These are phyloP conservation scores for Agonum fuliginosum DNA, from an alignment of 2,888 invertebrate species.

Conservation along the genomic window DNA sequence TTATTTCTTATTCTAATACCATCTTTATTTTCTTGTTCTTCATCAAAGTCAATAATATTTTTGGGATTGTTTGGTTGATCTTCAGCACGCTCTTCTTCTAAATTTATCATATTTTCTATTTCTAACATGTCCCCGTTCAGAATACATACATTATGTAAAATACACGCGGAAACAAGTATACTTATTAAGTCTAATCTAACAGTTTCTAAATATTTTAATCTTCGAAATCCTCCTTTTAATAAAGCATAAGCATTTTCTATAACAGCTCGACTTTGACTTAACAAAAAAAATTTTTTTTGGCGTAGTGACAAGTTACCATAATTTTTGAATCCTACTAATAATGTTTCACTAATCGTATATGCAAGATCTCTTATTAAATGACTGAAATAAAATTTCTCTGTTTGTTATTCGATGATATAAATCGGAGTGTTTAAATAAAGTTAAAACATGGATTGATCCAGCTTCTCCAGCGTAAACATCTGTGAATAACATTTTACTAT, in stretches of 20 bases:
- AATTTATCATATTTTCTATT: constrained; percentile 23
- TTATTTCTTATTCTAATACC: not conserved
- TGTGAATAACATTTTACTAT: constrained; percentile 61
- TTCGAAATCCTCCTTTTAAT: constrained; percentile 63
- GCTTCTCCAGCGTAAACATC: constrained; percentile 63
- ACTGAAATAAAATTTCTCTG: constrained; percentile 12
- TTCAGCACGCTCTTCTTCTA: constrained; percentile 17
- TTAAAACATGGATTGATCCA: constrained; percentile 62
- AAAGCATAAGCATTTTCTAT: constrained; percentile 64
- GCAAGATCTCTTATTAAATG: constrained; percentile 62
- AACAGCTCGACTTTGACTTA: constrained; percentile 59
- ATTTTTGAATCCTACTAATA: constrained; percentile 61
- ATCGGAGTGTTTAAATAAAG: constrained; percentile 62
- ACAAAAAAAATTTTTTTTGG: constrained; percentile 62
- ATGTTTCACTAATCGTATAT: constrained; percentile 56
- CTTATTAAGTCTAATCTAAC: constrained; percentile 61
- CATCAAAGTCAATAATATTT: not conserved
- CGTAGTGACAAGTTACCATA: constrained; percentile 5
- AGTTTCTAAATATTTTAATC: constrained; percentile 62
- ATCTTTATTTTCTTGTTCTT: not conserved
- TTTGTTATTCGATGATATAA: constrained; percentile 10
- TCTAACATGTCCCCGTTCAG: constrained; percentile 53
- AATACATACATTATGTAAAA: constrained; percentile 63
- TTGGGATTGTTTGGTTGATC: constrained; percentile 15
- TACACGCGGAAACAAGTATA: too few species aligned